Conservation (phyloP, 2,888 invertebrate genomes). For the Thera britannica region DNA sequence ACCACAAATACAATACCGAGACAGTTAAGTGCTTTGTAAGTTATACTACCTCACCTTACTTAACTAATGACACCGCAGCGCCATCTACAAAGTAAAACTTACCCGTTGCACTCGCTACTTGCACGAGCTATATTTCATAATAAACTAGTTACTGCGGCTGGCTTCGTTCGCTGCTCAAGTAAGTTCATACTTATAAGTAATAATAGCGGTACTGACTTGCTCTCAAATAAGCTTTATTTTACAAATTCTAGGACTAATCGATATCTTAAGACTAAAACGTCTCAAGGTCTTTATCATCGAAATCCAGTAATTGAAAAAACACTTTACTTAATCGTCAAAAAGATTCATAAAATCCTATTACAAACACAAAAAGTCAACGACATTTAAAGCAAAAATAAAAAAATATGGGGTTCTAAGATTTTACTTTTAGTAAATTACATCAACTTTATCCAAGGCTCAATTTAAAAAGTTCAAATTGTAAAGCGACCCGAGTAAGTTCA, state of each 20-base stretch:
- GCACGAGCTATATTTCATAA: neutral
- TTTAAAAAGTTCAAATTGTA: slow-evolving; percentile 22
- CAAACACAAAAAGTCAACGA: too few species aligned
- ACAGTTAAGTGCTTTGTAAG: neutral
- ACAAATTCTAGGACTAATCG: neutral
- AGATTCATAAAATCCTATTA: too few species aligned
- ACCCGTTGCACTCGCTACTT: neutral
- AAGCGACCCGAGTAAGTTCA: neutral
- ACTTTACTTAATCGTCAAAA: too few species aligned
- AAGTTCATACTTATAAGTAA: neutral
- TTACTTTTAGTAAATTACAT: slow-evolving; percentile 4
- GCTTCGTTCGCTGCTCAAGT: neutral
- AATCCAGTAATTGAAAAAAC: too few species aligned
- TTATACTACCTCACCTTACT: slow-evolving; percentile 6
- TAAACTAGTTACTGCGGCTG: neutral
- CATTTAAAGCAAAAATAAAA: too few species aligned
- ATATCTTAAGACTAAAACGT: too few species aligned
- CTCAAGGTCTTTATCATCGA: too few species aligned
- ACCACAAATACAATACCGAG: neutral
- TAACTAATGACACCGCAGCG: slow-evolving; percentile 9
- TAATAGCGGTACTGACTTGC: too few species aligned
- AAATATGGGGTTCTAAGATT: neutral
- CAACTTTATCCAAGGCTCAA: slow-evolving; percentile 13
- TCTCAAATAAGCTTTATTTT: neutral
- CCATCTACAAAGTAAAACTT: slow-evolving; percentile 6